Conservation (phyloP, 64 coral and sea anemone species). For the Trachythela sp. region DNA sequence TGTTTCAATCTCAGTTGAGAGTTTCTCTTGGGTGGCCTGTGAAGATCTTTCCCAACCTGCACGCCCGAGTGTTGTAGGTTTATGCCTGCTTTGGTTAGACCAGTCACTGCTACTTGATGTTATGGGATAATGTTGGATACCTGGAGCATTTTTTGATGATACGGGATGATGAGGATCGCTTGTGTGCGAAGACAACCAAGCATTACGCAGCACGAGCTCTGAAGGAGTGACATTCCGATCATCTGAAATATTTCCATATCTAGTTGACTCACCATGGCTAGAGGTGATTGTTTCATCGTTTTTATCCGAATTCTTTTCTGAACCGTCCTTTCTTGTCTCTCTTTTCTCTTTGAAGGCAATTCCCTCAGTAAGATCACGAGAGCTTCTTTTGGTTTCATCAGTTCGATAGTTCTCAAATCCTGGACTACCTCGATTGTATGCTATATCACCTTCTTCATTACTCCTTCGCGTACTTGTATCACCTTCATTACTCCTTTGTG, state of each 20-base stretch:
- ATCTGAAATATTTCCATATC: not conserved
- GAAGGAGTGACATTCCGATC: not conserved
- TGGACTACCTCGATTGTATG: not conserved
- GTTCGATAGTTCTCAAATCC: not conserved
- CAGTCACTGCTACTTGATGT: not conserved
- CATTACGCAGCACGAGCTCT: not conserved
- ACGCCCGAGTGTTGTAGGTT: not conserved
- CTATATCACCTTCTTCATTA: not conserved
- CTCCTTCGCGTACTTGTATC: not conserved
- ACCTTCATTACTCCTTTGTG: not conserved
- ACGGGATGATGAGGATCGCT: not conserved
- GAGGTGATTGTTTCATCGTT: not conserved
- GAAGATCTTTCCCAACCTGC: not conserved
- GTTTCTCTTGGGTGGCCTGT: not conserved
- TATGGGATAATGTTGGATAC: not conserved
- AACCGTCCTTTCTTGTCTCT: not conserved
- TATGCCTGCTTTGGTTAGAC: not conserved
- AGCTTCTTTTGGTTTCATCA: not conserved
- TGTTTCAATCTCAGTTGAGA: not conserved
- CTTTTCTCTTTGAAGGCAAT: not conserved
- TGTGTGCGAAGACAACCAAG: not conserved
- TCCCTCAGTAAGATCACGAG: not conserved
- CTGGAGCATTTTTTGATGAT: not conserved
- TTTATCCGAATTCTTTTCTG: not conserved
- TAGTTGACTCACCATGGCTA: not conserved